A percentile compares a stretch with the other conserved stretches of the same genome.
These are phyloP conservation scores for Yponomeuta plumbellus DNA, from an alignment of 2,888 invertebrate genomes.

Conservation along the genomic window DNA sequence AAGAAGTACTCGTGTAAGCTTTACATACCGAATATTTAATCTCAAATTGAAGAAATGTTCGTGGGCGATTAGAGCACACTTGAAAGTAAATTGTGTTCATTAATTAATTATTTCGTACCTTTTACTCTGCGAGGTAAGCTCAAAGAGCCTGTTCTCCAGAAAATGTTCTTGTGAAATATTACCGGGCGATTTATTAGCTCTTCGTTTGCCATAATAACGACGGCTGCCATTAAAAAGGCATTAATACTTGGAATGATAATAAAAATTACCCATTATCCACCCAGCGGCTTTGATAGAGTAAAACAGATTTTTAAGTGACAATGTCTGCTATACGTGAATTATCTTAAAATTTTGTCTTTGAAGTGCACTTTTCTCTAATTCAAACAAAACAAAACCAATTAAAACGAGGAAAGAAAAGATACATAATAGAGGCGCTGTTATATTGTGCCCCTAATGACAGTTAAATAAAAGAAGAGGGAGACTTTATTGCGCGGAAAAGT, in stretches of 20 bases:
- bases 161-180: conserved; percentile 17
- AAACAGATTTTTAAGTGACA: conserved; percentile 19
- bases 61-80: background rate
- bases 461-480: background rate
- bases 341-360: background rate
- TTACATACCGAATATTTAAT: background rate
- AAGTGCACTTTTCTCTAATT: background rate
- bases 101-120: background rate
- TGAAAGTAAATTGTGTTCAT: background rate
- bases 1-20: background rate
- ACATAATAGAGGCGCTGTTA: background rate
- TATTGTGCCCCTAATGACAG: background rate
- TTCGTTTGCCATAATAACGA: conserved; percentile 24
- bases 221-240: conserved; percentile 31
- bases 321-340: background rate
- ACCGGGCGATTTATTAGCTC: conserved; percentile 24
- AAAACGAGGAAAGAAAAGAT: background rate
- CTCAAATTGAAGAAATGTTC: background rate
- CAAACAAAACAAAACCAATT: background rate
- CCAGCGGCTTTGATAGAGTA: background rate
- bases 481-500: conserved; percentile 33
- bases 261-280: conserved; percentile 18
- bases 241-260: conserved; percentile 27
- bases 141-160: background rate
- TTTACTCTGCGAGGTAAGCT: background rate